Base-by-base conservation (phyloP, 1,140 invertebrate genomes). In the Cydia fagiglandana region DNA sequence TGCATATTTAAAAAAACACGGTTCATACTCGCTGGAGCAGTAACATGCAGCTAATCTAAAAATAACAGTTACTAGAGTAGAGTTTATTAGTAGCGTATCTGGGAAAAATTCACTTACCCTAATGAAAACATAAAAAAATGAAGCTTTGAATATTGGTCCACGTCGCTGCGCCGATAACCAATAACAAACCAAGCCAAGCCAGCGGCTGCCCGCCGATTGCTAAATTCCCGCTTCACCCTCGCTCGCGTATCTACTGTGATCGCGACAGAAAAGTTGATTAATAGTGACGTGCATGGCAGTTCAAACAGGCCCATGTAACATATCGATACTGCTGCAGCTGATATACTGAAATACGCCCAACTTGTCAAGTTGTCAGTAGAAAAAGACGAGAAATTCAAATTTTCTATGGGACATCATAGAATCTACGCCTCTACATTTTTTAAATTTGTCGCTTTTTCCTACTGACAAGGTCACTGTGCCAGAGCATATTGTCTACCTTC, bases 181-280 rank as follows among this genome's bases (percentile, higher is more conserved):
- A n/a, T 6, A 45, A 41, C 15, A 70, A 41, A 38, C 66, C 66
- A 70, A 38, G 66, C 66, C 38, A 70, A 70, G 66, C 66, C 34
- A 70, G 66, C 66, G 66, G 66, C 66, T 38, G 66, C 66, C 66
- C 38, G 66, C 66, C 66, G 66, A 70, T 70, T 70, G 38, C 66
- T 70, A 70, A 70, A 70, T 70, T 70, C 66, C 66, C 66, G 66
- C 66, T 70, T 38, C 34, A 70, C 66, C 45, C 66, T 38, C 66
- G 28, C 66, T 70, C 34, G 34, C 66, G n/a, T 38, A 70, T 70
- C 66, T 70, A 70, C 66, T 9, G 38, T 45, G 64, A 17, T 68
- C 66, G 64, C 30, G 30, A 70, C 34, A 70, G 66, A 34, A 38
- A 70, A 70, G 66, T 70, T 70, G 66, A 70, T 70, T 70, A 38